phyloP scores from a whole-genome alignment of 2,797 vertebrate genomes.

The Heteromormyrus szaboi region DNA sequence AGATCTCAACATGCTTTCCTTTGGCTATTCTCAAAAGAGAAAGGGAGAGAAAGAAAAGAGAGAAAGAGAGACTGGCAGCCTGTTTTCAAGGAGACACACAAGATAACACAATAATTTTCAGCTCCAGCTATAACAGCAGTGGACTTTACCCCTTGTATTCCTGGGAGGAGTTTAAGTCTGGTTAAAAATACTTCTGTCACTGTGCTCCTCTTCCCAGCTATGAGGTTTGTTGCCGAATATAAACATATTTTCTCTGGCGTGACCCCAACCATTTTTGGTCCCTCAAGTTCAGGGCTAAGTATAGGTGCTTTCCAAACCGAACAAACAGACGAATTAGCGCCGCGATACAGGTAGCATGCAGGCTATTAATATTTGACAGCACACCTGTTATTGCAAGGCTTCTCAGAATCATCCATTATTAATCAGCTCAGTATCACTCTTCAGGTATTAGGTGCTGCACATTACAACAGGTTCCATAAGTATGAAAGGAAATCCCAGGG shows the following conservation, averaged over 20 bases:
- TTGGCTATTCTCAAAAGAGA: background rate
- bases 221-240: background rate
- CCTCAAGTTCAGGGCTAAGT: background rate
- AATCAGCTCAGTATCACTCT: slow-evolving; percentile 18
- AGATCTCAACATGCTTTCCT: background rate
- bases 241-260: background rate
- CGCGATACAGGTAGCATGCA: background rate
- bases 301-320: background rate
- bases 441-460: background rate
- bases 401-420: background rate
- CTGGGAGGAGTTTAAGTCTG: background rate
- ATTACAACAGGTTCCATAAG: background rate
- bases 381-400: background rate
- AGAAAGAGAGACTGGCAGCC: background rate
- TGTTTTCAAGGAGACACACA: background rate
- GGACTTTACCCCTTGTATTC: background rate
- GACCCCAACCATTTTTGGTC: background rate
- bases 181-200: slow-evolving; percentile 10
- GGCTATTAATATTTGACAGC: background rate
- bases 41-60: background rate
- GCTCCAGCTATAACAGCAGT: background rate
- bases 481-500: background rate
- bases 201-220: background rate
- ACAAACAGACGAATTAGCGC: background rate
- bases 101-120: background rate